These are phyloP conservation scores for Clepsis dumicolana DNA, from an alignment of 2,888 invertebrate species.

Conservation along the genomic window DNA sequence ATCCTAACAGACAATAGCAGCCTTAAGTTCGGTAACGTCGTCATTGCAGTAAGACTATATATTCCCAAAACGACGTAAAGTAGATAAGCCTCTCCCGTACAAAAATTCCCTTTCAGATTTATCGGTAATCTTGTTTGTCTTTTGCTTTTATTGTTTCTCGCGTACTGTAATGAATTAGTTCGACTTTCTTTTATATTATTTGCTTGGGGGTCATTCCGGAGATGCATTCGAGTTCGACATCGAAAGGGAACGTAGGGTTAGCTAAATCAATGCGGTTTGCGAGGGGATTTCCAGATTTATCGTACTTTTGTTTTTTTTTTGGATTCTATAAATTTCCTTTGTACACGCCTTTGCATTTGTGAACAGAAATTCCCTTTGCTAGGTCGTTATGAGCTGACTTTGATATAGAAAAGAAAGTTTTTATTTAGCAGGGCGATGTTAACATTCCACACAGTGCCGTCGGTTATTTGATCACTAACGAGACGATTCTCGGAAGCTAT, in stretches of 20 bases:
- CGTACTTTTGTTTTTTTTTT: conserved; percentile 58
- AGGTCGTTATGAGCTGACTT: conserved; percentile 67
- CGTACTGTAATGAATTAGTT: conserved; percentile 76
- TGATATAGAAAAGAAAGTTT: conserved; percentile 71
- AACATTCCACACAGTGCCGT: conserved; percentile 70
- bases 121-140: conserved; percentile 76
- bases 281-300: conserved; percentile 76
- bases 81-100: conserved; percentile 72
- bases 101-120: conserved; percentile 79
- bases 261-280: conserved; percentile 70
- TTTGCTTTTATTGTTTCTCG: conserved; percentile 77
- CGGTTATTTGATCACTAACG: conserved; percentile 76
- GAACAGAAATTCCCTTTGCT: conserved; percentile 60
- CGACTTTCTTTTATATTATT: conserved; percentile 70
- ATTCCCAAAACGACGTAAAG: conserved; percentile 77
- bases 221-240: conserved; percentile 71
- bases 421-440: conserved; percentile 69
- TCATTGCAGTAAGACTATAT: conserved; percentile 75
- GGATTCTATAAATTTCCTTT: conserved; percentile 56
- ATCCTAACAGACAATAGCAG: conserved; percentile 76
- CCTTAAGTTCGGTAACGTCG: conserved; percentile 71
- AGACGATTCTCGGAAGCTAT: conserved; percentile 76
- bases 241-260: conserved; percentile 68
- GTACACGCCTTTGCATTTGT: conserved; percentile 50
- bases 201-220: conserved; percentile 71